A percentile compares a stretch with the other conserved stretches of the same genome.
phyloP scores from a whole-genome alignment of 1,140 invertebrate genomes.

The Heliconius melpomene region DNA sequence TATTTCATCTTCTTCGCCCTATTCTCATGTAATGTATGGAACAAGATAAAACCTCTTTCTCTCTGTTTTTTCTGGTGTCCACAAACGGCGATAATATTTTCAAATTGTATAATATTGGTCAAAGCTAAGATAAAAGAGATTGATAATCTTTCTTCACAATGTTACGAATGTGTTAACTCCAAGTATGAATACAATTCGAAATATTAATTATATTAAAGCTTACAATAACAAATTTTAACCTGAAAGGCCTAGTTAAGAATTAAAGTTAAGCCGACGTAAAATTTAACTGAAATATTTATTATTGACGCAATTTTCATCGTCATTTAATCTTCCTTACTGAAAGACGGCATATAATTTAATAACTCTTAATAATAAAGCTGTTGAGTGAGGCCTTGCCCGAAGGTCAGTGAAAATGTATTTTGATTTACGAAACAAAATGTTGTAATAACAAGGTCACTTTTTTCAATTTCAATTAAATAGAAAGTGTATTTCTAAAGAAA shows the following conservation, averaged over 20 bases:
- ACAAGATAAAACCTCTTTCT: too few relatives aligned
- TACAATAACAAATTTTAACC: not conserved
- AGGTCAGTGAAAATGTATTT: not conserved
- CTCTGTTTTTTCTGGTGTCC: too few relatives aligned
- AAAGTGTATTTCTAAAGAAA: not conserved
- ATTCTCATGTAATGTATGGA: too few relatives aligned
- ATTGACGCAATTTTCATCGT: not conserved
- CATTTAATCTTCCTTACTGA: not conserved
- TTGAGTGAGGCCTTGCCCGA: constrained; percentile 3
- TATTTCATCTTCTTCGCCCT: too few relatives aligned
- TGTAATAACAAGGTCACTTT: not conserved
- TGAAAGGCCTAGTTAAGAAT: not conserved
- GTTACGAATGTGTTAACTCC: too few relatives aligned
- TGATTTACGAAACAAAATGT: not conserved
- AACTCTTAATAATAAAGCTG: constrained; percentile 3
- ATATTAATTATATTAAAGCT: not conserved
- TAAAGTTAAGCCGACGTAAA: not conserved
- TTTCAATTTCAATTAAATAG: not conserved
- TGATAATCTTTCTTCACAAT: too few relatives aligned
- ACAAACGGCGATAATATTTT: too few relatives aligned
- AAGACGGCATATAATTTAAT: constrained; percentile 11
- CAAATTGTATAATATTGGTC: too few relatives aligned
- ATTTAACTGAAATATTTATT: not conserved
- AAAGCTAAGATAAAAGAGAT: too few relatives aligned
- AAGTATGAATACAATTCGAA: not conserved